A percentile compares a stretch with the other conserved stretches of the same genome.
phyloP scores from a whole-genome alignment of 2,888 invertebrate genomes.

The Dryococelus australis region DNA sequence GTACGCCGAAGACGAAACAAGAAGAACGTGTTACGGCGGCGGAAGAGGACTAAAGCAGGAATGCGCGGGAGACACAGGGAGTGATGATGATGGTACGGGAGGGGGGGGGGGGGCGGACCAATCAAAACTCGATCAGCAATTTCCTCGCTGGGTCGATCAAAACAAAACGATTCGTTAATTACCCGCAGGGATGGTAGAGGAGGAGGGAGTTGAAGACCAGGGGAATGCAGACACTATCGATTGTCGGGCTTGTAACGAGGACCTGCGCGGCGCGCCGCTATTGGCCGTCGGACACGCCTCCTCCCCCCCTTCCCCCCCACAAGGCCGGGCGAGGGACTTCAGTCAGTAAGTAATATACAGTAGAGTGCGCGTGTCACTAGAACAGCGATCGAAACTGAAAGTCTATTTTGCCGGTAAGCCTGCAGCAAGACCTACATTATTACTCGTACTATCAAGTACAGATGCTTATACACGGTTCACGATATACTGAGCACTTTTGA shows the following conservation, averaged over 20 bases:
- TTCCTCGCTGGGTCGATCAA: constrained; percentile 43
- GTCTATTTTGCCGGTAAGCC: too few relatives aligned
- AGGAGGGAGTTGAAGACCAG: neutral
- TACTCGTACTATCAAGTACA: too few relatives aligned
- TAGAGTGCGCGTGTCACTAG: too few relatives aligned
- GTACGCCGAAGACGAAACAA: neutral
- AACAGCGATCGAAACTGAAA: too few relatives aligned
- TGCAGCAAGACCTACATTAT: too few relatives aligned
- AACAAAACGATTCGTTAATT: constrained; percentile 45
- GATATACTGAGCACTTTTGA: too few relatives aligned
- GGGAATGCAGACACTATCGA: neutral
- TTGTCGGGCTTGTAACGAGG: neutral
- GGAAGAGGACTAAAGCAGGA: neutral
- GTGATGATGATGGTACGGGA: constrained; percentile 29
- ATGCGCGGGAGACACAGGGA: constrained; percentile 22
- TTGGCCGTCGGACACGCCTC: too few relatives aligned
- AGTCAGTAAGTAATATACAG: too few relatives aligned
- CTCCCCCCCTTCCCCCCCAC: too few relatives aligned
- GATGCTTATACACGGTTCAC: too few relatives aligned
- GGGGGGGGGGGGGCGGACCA: constrained; percentile 37
- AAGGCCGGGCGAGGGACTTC: too few relatives aligned
- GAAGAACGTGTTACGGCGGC: neutral
- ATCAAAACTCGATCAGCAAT: constrained; percentile 46
- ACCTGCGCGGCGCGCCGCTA: neutral
- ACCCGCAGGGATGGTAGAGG: constrained; percentile 27